These are phyloP conservation scores for Lophochroa leadbeateri DNA, from an alignment of 2,113 vertebrate genomes.

Conservation along the genomic window DNA sequence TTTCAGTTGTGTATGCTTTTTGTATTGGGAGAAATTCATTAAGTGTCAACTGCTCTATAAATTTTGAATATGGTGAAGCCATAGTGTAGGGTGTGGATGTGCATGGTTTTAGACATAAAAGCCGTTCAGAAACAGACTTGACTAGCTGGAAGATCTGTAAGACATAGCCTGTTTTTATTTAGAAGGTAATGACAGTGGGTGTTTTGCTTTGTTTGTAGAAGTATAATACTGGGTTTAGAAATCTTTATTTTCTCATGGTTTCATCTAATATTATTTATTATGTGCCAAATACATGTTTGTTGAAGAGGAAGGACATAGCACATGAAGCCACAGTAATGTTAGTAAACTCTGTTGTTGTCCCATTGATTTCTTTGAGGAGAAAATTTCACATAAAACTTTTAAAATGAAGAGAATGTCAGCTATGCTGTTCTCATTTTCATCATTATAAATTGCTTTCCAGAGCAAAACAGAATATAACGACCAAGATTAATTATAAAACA, in stretches of 20 bases:
- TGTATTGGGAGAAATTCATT: neutral
- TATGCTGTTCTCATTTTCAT: neutral
- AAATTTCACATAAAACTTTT: neutral
- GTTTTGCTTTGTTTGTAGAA: neutral
- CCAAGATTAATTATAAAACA: neutral
- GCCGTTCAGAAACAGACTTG: neutral
- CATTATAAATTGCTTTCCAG: neutral
- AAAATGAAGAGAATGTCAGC: neutral
- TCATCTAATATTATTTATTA: neutral
- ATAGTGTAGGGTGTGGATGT: neutral
- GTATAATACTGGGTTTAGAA: neutral
- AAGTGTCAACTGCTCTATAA: neutral
- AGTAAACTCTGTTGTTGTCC: neutral
- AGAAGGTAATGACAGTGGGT: neutral
- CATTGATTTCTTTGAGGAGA: neutral
- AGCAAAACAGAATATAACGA: neutral
- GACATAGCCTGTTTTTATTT: neutral
- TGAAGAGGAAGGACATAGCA: neutral
- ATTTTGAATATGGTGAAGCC: neutral
- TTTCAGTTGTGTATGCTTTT: neutral
- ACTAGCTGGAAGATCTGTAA: neutral
- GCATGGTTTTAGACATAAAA: neutral
- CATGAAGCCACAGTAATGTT: neutral
- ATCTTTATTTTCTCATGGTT: neutral
- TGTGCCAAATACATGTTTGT: neutral